Base-by-base conservation (phyloP, 2,888 invertebrate genomes). In the Agonopterix heracliana region DNA sequence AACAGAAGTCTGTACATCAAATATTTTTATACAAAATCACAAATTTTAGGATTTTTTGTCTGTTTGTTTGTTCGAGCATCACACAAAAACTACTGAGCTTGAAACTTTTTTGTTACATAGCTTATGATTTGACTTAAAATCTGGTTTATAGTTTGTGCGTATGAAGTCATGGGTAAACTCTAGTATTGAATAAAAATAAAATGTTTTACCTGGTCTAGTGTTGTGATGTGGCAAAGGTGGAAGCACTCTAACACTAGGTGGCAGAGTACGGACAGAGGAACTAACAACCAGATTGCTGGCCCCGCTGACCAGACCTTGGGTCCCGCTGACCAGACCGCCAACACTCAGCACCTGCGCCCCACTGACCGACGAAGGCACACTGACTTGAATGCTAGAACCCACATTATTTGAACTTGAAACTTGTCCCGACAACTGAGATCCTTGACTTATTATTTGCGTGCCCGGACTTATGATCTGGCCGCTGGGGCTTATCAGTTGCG, bases 371-470 rank as follows among this genome's bases (percentile, higher is more conserved):
- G 81, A 71, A 5, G 74, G 62, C 46, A 72, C 74, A 66, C 64
- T 78, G 34, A 74, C 64, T 55, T 79, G 79, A 40, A 70, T 76
- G 49, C 53, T 66, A 42, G 60, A 53, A 46, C 67, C 71, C 42
- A 64, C 60, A 55, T 66, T 77, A 56, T 60, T 78, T 13, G 78
- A 53, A 54, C 65, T 78, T 35, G 83, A 71, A 34, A 74, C 74
- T 61, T 77, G 84, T 48, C 78, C 79, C 47, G 83, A 76, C 11
- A 86, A 57, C 56, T 88, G 87, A 9, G 78, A 80, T 11, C 87
- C 87, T 68, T 88, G 88, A 55, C 87, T 88, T 54, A 88, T 87
- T 10, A 88, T 87, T 57, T 88, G 88, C 17, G 88, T 88, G 17
- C 75, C 82, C 7, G 84, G 84, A 55, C 81, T 81, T 46, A 85